Evolutionary conservation across 2,797 vertebrate species (phyloP).

Genomic region (Numenius phaeopus): DNA sequence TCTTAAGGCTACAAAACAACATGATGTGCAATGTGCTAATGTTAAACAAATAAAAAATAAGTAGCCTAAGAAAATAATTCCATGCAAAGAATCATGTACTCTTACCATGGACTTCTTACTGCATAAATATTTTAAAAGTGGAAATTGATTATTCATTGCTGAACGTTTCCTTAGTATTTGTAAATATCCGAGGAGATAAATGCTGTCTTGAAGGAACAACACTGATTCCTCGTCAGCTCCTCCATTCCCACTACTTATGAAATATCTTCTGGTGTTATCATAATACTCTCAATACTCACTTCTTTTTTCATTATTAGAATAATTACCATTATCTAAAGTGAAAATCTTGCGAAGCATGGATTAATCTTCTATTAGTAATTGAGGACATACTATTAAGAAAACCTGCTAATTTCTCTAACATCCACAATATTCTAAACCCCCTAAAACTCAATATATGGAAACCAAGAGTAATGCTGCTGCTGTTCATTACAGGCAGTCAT

Average conservation of each 20-base stretch:
- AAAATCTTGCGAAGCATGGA: not conserved
- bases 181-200: not conserved
- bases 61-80: not conserved
- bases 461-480: not conserved
- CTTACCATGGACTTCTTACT: not conserved
- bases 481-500: not conserved
- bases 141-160: not conserved
- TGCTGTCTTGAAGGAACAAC: not conserved
- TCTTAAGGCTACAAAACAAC: not conserved
- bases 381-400: not conserved
- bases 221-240: not conserved
- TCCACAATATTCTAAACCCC: not conserved
- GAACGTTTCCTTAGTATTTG: not conserved
- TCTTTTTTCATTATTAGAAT: not conserved
- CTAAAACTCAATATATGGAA: not conserved
- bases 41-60: not conserved
- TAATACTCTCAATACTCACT: not conserved
- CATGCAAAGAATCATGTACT: not conserved
- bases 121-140: not conserved
- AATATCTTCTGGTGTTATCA: not conserved
- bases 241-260: not conserved
- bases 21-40: rapidly evolving
- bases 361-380: not conserved
- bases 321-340: not conserved
- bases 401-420: not conserved